Percentiles rank a stretch among this genome's conserved stretches.
Evolutionary conservation across 2,797 vertebrate genomes (phyloP).

Genomic region (Hyperoplus immaculatus): DNA sequence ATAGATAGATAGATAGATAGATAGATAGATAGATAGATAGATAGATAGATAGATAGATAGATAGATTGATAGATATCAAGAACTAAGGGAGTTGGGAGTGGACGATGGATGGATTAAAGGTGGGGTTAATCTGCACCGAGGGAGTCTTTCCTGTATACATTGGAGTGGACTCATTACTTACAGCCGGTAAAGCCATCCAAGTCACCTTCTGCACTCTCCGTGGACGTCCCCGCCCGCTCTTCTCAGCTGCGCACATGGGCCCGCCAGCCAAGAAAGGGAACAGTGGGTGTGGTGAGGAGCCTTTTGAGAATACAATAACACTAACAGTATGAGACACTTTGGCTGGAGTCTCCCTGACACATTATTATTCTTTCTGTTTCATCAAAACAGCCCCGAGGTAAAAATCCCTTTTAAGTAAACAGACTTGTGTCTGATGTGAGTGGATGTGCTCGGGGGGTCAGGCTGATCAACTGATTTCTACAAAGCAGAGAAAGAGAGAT

Average conservation of each 20-base stretch:
- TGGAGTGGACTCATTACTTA: constrained; percentile 56
- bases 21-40: too few relatives aligned
- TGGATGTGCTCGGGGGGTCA: constrained; percentile 14
- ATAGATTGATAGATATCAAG: constrained; percentile 35
- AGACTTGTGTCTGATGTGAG: constrained; percentile 5
- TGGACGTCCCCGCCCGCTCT: constrained; percentile 49
- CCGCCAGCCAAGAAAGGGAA: constrained; percentile 34
- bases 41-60: too few relatives aligned
- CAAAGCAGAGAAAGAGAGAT: not conserved
- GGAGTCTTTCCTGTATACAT: constrained; percentile 47
- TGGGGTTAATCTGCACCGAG: constrained; percentile 30
- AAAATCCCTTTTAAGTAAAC: constrained; percentile 48
- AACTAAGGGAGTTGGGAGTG: constrained; percentile 17
- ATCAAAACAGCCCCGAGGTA: constrained; percentile 27
- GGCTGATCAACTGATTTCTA: constrained; percentile 18
- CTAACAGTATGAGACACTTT: constrained; percentile 53
- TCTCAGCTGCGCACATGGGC: constrained; percentile 42
- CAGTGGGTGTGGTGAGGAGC: constrained; percentile 48
- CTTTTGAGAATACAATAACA: constrained; percentile 54
- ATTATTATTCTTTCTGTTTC: constrained; percentile 47
- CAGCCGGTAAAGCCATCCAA: constrained; percentile 55
- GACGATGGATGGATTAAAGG: constrained; percentile 21
- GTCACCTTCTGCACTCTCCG: constrained; percentile 54
- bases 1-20: too few relatives aligned
- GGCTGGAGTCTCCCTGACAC: constrained; percentile 39